A percentile compares a stretch with the other conserved stretches of the same genome.
phyloP scores from a whole-genome alignment of 1,140 invertebrate genomes.

The Andricus grossulariae region DNA sequence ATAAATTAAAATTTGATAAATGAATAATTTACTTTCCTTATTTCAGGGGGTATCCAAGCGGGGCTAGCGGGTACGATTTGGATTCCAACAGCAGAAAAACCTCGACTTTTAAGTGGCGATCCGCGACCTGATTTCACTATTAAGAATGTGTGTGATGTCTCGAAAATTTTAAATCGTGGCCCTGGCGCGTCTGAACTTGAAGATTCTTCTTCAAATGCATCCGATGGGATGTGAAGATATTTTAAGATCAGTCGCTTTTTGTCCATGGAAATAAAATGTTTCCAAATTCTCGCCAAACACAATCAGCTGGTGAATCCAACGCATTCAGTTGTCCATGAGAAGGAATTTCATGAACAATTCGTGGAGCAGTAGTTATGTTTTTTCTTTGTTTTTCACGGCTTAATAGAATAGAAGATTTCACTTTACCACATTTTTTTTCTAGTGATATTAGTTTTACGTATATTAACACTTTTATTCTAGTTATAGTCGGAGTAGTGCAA shows the following conservation, averaged over 20 bases:
- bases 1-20: conserved; percentile 29
- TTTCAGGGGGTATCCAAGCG: conserved; percentile 84
- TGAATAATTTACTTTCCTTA: conserved; percentile 23
- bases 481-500: not conserved
- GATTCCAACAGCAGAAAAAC: conserved; percentile 78
- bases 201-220: conserved; percentile 72
- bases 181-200: conserved; percentile 69
- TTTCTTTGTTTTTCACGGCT: not conserved
- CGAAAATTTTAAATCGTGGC: conserved; percentile 65
- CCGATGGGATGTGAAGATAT: conserved; percentile 64
- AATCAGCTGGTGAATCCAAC: not conserved
- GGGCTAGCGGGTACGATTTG: conserved; percentile 86
- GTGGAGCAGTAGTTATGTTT: not conserved
- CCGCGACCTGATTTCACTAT: conserved; percentile 71
- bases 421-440: not conserved
- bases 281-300: not conserved
- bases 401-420: not conserved
- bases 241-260: not conserved
- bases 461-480: not conserved
- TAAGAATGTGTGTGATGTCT: conserved; percentile 70
- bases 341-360: not conserved
- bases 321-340: not conserved
- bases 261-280: not conserved
- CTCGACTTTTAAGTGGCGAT: conserved; percentile 59
- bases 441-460: not conserved